Conservation (phyloP, 2,113 vertebrate species). For the Pelecanoides urinatrix region DNA sequence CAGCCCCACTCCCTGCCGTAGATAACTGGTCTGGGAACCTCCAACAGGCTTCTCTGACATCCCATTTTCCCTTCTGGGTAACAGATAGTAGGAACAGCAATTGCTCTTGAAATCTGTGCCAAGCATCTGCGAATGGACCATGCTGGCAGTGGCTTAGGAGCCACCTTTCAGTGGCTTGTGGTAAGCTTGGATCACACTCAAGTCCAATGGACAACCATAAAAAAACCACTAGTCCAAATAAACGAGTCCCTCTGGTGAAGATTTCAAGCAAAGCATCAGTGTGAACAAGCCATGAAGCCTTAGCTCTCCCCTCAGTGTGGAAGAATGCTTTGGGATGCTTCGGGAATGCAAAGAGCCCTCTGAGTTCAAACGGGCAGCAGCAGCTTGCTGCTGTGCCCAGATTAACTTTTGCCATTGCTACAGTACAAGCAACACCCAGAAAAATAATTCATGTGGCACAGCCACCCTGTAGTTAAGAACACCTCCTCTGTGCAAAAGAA, state of each 20-base stretch:
- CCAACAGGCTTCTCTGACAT: neutral
- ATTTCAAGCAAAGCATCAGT: neutral
- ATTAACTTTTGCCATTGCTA: neutral
- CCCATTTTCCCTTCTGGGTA: neutral
- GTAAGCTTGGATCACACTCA: neutral
- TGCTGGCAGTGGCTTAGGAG: neutral
- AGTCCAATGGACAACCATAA: neutral
- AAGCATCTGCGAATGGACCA: neutral
- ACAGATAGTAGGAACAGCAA: neutral
- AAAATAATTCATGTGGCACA: neutral
- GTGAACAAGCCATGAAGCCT: neutral
- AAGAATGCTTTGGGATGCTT: neutral
- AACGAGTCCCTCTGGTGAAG: neutral
- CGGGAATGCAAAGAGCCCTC: neutral
- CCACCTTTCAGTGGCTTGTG: neutral
- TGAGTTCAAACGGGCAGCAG: neutral
- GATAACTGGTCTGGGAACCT: neutral
- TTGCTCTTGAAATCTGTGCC: neutral
- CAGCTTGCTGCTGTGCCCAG: neutral
- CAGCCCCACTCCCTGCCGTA: neutral
- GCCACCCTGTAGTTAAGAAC: neutral
- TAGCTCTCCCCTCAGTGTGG: neutral
- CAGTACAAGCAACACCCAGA: neutral
- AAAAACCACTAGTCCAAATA: neutral
- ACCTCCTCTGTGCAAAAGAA: neutral